Conservation (phyloP, 37 sponge, comb jelly and placozoan genomes). For the Tethya wilhelma region DNA sequence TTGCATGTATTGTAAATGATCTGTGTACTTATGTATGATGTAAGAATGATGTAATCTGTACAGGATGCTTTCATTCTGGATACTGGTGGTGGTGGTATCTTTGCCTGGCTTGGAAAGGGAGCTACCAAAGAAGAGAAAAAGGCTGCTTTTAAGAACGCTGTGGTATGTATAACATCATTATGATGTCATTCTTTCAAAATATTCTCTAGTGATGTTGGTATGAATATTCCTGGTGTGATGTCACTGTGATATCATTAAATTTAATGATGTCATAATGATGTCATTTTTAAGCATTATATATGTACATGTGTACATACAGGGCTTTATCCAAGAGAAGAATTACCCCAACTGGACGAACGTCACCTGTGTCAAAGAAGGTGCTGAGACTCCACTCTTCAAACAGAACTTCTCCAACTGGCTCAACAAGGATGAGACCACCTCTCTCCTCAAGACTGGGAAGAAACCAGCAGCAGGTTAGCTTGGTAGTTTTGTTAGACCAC, state of each 20-base stretch:
- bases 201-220: background rate
- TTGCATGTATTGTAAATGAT: too few species aligned
- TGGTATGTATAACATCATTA: slow-evolving; percentile 35
- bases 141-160: slow-evolving; percentile 85
- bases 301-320: slow-evolving; percentile 4
- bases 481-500: too few species aligned
- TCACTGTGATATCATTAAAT: too few species aligned
- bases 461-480: background rate
- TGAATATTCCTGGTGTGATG: too few species aligned
- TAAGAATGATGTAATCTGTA: background rate
- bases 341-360: slow-evolving; percentile 88
- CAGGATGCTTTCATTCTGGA: slow-evolving; percentile 95
- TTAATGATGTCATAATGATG: too few species aligned
- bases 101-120: slow-evolving; percentile 91
- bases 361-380: slow-evolving; percentile 72
- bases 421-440: slow-evolving; percentile 58
- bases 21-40: too few species aligned
- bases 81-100: slow-evolving; percentile 82
- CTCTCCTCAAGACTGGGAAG: slow-evolving; percentile 10
- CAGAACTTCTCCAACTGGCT: slow-evolving; percentile 90
- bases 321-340: slow-evolving; percentile 82
- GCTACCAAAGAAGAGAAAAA: slow-evolving; percentile 88
- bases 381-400: slow-evolving; percentile 86
- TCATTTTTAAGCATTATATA: background rate
- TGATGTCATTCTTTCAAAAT: background rate